Base-by-base conservation (phyloP, 2,888 invertebrate species). In the Lepidonotus clava region DNA sequence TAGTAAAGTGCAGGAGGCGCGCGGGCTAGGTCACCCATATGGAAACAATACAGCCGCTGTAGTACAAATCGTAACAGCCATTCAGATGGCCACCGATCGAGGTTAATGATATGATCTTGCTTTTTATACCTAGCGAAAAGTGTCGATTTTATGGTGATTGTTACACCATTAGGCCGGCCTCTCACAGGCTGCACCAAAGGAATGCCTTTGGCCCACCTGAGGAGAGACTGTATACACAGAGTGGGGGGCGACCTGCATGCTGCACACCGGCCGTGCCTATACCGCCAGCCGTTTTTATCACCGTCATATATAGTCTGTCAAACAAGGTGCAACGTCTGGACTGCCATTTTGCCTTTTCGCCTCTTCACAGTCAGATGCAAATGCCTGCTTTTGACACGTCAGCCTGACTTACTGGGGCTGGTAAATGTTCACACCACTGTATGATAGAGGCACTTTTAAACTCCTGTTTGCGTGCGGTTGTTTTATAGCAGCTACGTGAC, bases 141-240 rank as follows among this genome's bases (percentile, higher is more conserved):
- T 80, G 80, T 80, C 80, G 80, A 80, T 28, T 80, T 80, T 80
- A 80, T 80, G 80, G 80, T 80, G 80, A 80, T 80, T 80, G 80
- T 80, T 80, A 80, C 80, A 80, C 80, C 80, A 80, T 80, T 80
- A 46, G 80, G 24, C 28, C 1, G 76, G 76, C 38, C 5, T 1
- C 28, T 24, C 28, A 66, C 41, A 80, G 46, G 46, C 28, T 46
- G 38, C 36, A 76, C 76, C 40, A 2, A 2, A 6, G 14, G 4
- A 5, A 4, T 40, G 38, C 38, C 34, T 71, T 8, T 8, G 28
- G 34, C 38, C 38, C 38, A 38, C 76, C 36, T 76, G 76, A 38
- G 76, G 40, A 51, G 21, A 21, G 21, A n/a, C n/a, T n/a, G n/a
- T n/a, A n/a, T n/a, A 61, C 28, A 5, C 32, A 36, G 36, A 21